A percentile compares a stretch with the other conserved stretches of the same genome.
These are phyloP conservation scores for Syngnathus scovelli DNA, from an alignment of 2,113 vertebrate genomes.

Conservation along the genomic window DNA sequence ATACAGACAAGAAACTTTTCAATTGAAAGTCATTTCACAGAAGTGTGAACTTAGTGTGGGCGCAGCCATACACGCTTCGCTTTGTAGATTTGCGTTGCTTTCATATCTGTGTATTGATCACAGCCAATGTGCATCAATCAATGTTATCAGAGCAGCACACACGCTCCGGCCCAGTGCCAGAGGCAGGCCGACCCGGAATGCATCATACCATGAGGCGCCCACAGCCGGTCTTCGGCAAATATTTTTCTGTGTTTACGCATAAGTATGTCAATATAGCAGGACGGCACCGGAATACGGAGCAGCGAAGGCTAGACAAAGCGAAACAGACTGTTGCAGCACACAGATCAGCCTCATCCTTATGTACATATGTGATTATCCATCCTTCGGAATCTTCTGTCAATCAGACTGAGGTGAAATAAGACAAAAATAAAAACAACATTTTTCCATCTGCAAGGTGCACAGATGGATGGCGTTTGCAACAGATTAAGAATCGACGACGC, in stretches of 20 bases:
- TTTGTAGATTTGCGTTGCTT: not conserved
- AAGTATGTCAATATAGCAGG: slow-evolving; percentile 17
- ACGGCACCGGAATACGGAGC: slow-evolving; percentile 23
- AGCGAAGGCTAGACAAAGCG: slow-evolving; percentile 31
- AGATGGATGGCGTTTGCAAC: slow-evolving; percentile 39
- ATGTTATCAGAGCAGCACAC: slow-evolving; percentile 3
- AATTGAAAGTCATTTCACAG: not conserved
- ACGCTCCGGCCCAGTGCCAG: not conserved
- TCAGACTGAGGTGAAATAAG: slow-evolving; percentile 23
- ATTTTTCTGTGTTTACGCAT: slow-evolving; percentile 28
- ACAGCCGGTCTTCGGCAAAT: not conserved
- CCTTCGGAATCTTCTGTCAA: slow-evolving; percentile 32
- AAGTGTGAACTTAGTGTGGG: not conserved
- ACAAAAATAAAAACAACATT: slow-evolving; percentile 35
- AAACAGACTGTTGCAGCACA: slow-evolving; percentile 4
- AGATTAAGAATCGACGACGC: slow-evolving; percentile 50
- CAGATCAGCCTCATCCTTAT: slow-evolving; percentile 22
- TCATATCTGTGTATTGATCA: slow-evolving; percentile 1
- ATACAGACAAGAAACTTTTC: not conserved
- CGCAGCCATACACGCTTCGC: not conserved
- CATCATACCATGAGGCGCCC: not conserved
- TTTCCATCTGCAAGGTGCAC: slow-evolving; percentile 42
- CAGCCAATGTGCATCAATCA: not conserved
- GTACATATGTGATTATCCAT: slow-evolving; percentile 16
- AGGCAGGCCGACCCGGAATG: not conserved